A percentile compares a stretch with the other conserved stretches of the same genome.
phyloP scores from a whole-genome alignment of 2,888 invertebrate genomes.

The Trichogramma dendrolimi region DNA sequence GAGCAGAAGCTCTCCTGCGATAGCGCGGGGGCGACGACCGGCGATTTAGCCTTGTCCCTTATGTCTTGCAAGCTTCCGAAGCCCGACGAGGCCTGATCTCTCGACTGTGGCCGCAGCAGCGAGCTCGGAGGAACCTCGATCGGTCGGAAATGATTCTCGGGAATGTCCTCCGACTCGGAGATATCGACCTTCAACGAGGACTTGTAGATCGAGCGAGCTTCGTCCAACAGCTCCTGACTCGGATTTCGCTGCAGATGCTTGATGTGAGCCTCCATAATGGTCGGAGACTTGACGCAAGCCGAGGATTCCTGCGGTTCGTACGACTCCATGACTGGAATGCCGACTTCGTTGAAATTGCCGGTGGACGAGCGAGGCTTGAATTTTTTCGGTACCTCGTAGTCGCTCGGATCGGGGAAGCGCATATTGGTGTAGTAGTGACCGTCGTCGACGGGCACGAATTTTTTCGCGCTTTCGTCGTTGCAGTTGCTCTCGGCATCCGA shows the following conservation, averaged over 20 bases:
- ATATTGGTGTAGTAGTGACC: constrained; percentile 18
- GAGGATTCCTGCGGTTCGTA: constrained; percentile 5
- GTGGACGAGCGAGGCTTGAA: constrained; percentile 15
- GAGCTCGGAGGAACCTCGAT: neutral
- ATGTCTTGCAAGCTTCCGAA: constrained; percentile 40
- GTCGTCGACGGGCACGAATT: neutral
- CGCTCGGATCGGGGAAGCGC: constrained; percentile 42
- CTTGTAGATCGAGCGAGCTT: constrained; percentile 1
- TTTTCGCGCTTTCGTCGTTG: constrained; percentile 27
- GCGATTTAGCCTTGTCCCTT: constrained; percentile 29
- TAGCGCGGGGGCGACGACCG: neutral
- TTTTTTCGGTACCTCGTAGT: constrained; percentile 37
- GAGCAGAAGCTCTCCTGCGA: no score
- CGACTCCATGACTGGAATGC: constrained; percentile 41
- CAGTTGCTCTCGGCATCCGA: constrained; percentile 47
- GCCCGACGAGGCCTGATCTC: constrained; percentile 41
- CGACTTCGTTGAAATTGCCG: constrained; percentile 49
- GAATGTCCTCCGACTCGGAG: constrained; percentile 25
- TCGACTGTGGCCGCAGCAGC: constrained; percentile 35
- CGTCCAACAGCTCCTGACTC: constrained; percentile 9
- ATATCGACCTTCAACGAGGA: neutral
- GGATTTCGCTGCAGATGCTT: constrained; percentile 18
- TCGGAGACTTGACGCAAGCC: constrained; percentile 15
- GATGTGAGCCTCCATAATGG: constrained; percentile 17
- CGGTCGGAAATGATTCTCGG: constrained; percentile 21